These are phyloP conservation scores for Todiramphus chloris DNA, from an alignment of 2,113 vertebrate genomes.

Conservation along the genomic window DNA sequence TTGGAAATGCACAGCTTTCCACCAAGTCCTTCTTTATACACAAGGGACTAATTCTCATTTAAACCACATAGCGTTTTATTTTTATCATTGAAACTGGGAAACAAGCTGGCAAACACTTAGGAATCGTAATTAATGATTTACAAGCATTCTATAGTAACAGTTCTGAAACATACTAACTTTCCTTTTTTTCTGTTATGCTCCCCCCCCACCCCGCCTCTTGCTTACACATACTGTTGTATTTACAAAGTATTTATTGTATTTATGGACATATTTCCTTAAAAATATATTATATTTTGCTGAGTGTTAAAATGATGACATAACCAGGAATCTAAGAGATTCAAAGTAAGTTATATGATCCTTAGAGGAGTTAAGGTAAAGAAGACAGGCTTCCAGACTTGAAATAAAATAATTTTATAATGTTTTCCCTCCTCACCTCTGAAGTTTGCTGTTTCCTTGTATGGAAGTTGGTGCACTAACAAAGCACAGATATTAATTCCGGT, in stretches of 20 bases:
- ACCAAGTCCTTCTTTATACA: conserved; percentile 23
- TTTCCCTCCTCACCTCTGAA: not conserved
- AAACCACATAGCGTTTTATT: conserved; percentile 50
- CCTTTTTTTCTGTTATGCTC: not conserved
- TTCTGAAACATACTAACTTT: conserved; percentile 8
- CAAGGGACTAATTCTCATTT: conserved; percentile 46
- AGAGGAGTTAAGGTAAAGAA: conserved; percentile 7
- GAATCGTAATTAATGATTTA: conserved; percentile 62
- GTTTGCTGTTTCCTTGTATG: not conserved
- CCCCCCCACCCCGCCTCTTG: fast-evolving
- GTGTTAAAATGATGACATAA: not conserved
- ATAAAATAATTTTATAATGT: not conserved
- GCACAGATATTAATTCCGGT: conserved; percentile 46
- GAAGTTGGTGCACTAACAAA: conserved; percentile 15
- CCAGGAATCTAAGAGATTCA: not conserved
- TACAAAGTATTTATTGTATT: not conserved
- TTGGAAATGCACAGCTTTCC: conserved; percentile 53
- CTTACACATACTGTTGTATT: not conserved
- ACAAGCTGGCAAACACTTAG: conserved; percentile 52
- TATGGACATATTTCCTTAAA: not conserved
- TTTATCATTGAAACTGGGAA: conserved; percentile 42
- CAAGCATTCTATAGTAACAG: conserved; percentile 17
- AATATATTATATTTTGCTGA: not conserved
- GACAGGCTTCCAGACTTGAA: not conserved
- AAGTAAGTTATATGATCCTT: not conserved